Conservation (phyloP, 1,140 invertebrate genomes). For the Calliopsis andreniformis region DNA sequence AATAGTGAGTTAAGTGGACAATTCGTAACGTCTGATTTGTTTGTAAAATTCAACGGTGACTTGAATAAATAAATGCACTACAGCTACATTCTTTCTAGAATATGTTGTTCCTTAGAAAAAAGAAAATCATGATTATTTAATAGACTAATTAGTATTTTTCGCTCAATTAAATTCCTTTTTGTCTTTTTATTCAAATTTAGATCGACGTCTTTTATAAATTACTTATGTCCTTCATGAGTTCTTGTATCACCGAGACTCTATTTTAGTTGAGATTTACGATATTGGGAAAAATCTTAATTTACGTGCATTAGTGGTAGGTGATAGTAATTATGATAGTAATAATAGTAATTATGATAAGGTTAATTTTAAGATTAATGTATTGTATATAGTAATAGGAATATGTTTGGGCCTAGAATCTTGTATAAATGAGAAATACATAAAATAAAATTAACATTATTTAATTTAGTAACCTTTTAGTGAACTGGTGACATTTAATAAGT, state of each 20-base stretch:
- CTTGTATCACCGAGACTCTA: not conserved
- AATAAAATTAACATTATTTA: slow-evolving; percentile 39
- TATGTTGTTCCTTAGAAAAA: too few relatives aligned
- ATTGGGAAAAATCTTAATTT: not conserved
- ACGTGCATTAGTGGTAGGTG: not conserved
- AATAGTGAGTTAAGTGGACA: not conserved
- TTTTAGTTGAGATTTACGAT: not conserved
- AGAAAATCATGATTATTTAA: not conserved
- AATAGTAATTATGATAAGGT: not conserved
- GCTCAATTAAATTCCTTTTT: too few relatives aligned
- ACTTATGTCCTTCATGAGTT: not conserved
- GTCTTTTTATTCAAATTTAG: too few relatives aligned
- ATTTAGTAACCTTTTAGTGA: not conserved
- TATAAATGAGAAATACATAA: slow-evolving; percentile 5
- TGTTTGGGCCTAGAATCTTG: not conserved
- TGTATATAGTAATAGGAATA: slow-evolving; percentile 34
- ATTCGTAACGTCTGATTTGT: not conserved
- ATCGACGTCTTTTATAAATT: not conserved
- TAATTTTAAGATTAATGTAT: not conserved
- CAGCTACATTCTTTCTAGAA: not conserved
- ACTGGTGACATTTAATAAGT: too few relatives aligned
- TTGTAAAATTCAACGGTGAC: not conserved
- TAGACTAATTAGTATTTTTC: not conserved
- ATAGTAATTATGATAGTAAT: too few relatives aligned
- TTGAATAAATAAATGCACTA: not conserved